These are phyloP conservation scores for Aradophagus sp. DNA, from an alignment of 1,140 invertebrate genomes.

Conservation along the genomic window DNA sequence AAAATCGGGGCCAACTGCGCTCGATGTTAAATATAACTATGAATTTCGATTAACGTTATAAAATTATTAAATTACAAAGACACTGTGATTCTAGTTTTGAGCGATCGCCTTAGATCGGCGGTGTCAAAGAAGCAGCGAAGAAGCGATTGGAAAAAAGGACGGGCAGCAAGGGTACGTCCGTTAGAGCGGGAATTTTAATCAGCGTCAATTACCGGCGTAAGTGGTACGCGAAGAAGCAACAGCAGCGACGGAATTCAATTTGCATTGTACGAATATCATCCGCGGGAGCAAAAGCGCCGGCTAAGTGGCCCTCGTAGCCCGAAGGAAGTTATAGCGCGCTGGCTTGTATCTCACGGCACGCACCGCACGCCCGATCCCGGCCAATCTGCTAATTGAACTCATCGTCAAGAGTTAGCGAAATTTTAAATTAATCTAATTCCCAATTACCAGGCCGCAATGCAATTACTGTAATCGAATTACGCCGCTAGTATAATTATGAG, in stretches of 20 bases:
- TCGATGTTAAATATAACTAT: no score
- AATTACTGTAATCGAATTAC: slow-evolving; percentile 71
- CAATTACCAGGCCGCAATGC: slow-evolving; percentile 65
- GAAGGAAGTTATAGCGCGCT: slow-evolving; percentile 38
- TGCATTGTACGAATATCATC: slow-evolving; percentile 51
- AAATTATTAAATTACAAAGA: no score
- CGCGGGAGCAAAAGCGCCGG: slow-evolving; percentile 33
- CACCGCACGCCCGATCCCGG: slow-evolving; percentile 30
- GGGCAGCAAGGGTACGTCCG: slow-evolving; percentile 16
- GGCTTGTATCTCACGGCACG: slow-evolving; percentile 43
- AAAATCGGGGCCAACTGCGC: no score
- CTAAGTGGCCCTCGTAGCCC: slow-evolving; percentile 39
- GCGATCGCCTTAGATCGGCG: no score
- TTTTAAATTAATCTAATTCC: slow-evolving; percentile 72
- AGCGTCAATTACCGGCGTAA: slow-evolving; percentile 64
- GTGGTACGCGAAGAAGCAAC: slow-evolving; percentile 54
- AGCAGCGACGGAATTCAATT: slow-evolving; percentile 60
- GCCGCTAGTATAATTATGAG: slow-evolving; percentile 65
- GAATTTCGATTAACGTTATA: no score
- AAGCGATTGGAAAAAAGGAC: slow-evolving; percentile 2
- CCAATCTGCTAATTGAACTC: slow-evolving; percentile 67
- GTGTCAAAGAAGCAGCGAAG: no score
- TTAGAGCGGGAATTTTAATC: slow-evolving; percentile 59
- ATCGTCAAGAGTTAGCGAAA: slow-evolving; percentile 62
- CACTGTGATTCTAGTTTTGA: no score